A percentile compares a stretch with the other conserved stretches of the same genome.
phyloP scores from a whole-genome alignment of 2,113 vertebrate species.

The Gymnogyps californianus region DNA sequence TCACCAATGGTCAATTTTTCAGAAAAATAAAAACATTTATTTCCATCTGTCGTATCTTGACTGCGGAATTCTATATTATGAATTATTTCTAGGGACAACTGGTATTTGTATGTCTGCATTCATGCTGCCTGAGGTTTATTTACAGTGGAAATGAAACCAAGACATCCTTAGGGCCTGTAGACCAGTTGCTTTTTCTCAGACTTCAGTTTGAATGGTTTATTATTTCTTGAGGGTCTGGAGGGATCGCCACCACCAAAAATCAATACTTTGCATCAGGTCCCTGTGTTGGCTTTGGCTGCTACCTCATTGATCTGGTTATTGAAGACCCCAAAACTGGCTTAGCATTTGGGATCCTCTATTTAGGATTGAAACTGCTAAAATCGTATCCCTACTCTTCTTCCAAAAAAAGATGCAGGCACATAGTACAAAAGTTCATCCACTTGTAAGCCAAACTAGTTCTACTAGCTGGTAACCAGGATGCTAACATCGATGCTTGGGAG shows the following conservation, averaged over 20 bases:
- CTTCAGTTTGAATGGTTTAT: constrained; percentile 62
- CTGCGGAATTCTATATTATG: constrained; percentile 19
- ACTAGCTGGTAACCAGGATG: neutral
- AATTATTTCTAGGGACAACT: constrained; percentile 54
- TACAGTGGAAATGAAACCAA: constrained; percentile 70
- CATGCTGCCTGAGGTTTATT: constrained; percentile 68
- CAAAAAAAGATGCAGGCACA: neutral
- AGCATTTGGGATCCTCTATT: neutral
- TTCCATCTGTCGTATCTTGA: constrained; percentile 50
- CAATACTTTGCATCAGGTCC: constrained; percentile 38
- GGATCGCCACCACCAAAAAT: constrained; percentile 43
- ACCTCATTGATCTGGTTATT: neutral
- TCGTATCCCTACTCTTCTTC: neutral
- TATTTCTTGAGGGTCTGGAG: constrained; percentile 61
- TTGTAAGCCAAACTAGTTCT: neutral
- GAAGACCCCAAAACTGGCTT: neutral
- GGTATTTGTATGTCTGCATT: constrained; percentile 61
- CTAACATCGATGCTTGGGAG: neutral
- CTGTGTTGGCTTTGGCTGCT: constrained; percentile 54
- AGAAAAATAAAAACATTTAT: constrained; percentile 48
- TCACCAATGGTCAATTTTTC: neutral
- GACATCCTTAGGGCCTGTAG: constrained; percentile 51
- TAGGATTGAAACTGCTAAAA: neutral
- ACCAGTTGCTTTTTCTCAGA: constrained; percentile 56
- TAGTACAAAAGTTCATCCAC: neutral